A percentile compares a stretch with the other conserved stretches of the same genome.
Evolutionary conservation across 2,797 vertebrate species (phyloP).

Genomic region (Coracias cyanogaster): DNA sequence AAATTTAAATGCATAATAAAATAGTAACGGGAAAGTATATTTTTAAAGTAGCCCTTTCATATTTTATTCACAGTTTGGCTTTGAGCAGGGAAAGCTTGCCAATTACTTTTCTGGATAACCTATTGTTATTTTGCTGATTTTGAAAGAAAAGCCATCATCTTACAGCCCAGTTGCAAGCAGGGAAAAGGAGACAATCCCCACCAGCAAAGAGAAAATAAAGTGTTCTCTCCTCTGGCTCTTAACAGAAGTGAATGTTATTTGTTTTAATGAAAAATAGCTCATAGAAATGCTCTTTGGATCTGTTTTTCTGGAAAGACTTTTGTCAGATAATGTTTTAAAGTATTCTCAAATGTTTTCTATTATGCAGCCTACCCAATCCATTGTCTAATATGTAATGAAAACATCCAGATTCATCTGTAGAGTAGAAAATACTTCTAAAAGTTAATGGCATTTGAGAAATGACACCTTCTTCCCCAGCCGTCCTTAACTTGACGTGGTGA

Average conservation of each 20-base stretch:
- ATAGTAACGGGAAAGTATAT: not conserved
- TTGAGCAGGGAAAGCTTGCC: not conserved
- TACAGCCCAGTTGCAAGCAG: not conserved
- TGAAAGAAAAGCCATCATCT: conserved; percentile 41
- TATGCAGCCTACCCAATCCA: not conserved
- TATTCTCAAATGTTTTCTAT: not conserved
- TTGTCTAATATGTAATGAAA: not conserved
- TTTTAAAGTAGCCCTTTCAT: not conserved
- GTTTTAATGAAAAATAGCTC: conserved; percentile 47
- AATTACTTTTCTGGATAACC: not conserved
- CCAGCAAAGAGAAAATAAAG: conserved; percentile 36
- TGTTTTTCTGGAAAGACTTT: not conserved
- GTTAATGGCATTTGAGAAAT: conserved; percentile 29
- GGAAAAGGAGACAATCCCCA: conserved; percentile 34
- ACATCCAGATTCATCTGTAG: not conserved
- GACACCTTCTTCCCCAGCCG: not conserved
- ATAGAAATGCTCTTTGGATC: conserved; percentile 15
- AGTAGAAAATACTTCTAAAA: conserved; percentile 26
- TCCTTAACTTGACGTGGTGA: not conserved
- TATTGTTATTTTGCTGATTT: not conserved
- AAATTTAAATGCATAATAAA: not conserved
- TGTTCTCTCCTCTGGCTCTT: conserved; percentile 44
- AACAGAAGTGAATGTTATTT: conserved; percentile 25
- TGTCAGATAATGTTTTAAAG: conserved; percentile 12
- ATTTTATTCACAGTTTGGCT: not conserved